Conservation (phyloP, 2,113 vertebrate genomes). For the Sardina pilchardus region DNA sequence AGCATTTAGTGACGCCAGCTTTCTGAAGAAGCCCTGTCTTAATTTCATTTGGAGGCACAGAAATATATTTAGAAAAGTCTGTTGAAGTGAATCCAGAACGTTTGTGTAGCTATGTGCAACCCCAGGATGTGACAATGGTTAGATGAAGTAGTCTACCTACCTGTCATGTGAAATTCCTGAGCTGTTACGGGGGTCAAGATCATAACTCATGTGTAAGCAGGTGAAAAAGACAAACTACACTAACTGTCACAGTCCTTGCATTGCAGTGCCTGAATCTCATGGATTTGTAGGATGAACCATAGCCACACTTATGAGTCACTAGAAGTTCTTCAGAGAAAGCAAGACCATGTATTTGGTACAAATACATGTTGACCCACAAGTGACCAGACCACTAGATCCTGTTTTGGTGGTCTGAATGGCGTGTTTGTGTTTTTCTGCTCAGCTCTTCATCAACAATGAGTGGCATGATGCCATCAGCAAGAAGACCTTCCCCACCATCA, state of each 20-base stretch:
- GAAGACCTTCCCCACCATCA: conserved; percentile 88
- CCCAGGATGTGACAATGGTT: not conserved
- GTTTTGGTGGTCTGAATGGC: not conserved
- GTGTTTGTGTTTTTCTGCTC: not conserved
- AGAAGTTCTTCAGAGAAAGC: too few relatives aligned
- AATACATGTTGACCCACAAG: too few relatives aligned
- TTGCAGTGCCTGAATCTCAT: not conserved
- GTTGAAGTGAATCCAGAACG: not conserved
- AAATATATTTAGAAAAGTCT: too few relatives aligned
- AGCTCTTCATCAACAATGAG: conserved; percentile 96
- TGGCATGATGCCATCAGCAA: conserved; percentile 88
- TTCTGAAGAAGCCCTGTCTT: not conserved
- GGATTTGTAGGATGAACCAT: too few relatives aligned
- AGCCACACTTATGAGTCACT: too few relatives aligned
- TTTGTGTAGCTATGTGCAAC: not conserved
- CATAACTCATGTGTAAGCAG: not conserved
- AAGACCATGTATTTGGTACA: too few relatives aligned
- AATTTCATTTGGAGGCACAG: not conserved
- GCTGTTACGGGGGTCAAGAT: not conserved
- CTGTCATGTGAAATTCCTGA: not conserved
- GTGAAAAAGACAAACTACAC: not conserved
- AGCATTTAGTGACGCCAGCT: not conserved
- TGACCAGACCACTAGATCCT: not conserved
- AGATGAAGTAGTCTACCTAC: not conserved
- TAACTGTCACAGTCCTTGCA: not conserved